Base-by-base conservation (phyloP, 2,888 invertebrate species). In the Melangyna quadrimaculata region DNA sequence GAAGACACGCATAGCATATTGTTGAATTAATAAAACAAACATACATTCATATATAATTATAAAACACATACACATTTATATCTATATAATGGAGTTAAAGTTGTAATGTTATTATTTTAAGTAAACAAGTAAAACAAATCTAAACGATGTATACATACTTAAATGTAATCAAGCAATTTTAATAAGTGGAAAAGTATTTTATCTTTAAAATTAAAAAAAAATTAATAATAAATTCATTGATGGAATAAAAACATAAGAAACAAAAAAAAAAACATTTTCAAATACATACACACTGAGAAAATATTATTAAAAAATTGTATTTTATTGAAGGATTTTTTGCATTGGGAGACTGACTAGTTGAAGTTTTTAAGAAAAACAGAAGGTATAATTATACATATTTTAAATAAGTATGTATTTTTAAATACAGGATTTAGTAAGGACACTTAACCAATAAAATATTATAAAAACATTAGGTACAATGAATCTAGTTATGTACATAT, bases 181-280 rank as follows among this genome's bases (percentile, higher is more conserved):
- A 78, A 29, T 43, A 78, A 73, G 37, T 61, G 69, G 70, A 78
- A 74, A 84, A 84, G 84, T 84, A 84, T 84, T 84, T 84, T 80
- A 84, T 75, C 79, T 79, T 75, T 75, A 53, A 79, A 75, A 69
- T 24, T 70, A 74, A 57, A 59, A 57, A 1, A 35, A 57, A 57
- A 35, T 35, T 7, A 67, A 32, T 29, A 19, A 65, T 51, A 27
- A 65, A 67, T 63, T 70, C 78, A 78, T 83, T 79, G 67, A 84
- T 75, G 79, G 65, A 79, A 79, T 79, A 75, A 63, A 75, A 73
- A 40, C 19, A 74, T 45, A 80, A 10, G n/a, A 19, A 29, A 57
- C 17, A 35, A 59, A 37, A 61, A 19, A 22, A 32, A 75, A 55
- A 70, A 59, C 37, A 59, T 78, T 83, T 78, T 83, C 63, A 83